Evolutionary conservation across 35 echinoderm and acorn worm genomes (phyloP).

Genomic region (Lytechinus variegatus): DNA sequence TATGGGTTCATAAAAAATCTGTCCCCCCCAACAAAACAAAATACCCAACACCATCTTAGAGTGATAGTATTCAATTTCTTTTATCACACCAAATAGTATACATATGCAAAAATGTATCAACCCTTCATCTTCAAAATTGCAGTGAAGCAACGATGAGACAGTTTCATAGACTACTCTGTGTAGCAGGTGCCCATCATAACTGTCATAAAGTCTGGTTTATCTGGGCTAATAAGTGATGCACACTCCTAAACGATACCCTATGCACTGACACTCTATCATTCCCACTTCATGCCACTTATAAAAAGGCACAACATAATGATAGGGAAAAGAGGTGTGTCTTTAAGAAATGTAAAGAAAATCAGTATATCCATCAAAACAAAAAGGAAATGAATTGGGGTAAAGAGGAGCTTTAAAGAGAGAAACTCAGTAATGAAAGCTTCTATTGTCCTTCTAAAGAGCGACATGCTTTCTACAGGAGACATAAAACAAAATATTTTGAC

Average conservation of each 20-base stretch:
- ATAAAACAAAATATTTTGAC: conserved; percentile 6
- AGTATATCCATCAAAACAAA: no score
- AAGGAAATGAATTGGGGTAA: no score
- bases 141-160: neutral
- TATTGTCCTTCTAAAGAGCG: neutral
- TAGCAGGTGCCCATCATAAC: conserved; percentile 14
- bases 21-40: neutral
- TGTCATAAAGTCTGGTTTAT: conserved; percentile 13
- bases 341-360: no score
- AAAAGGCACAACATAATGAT: neutral
- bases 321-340: neutral
- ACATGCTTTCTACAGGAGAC: neutral
- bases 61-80: no score
- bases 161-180: neutral
- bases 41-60: neutral
- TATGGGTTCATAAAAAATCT: neutral
- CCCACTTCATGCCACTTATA: neutral
- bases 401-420: no score
- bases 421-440: no score
- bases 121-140: neutral
- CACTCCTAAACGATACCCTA: neutral
- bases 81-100: neutral
- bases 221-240: conserved; percentile 38
- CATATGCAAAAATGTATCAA: neutral
- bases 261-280: neutral